Evolutionary conservation across 2,797 vertebrate genomes (phyloP).

Genomic region (Avahi laniger): DNA sequence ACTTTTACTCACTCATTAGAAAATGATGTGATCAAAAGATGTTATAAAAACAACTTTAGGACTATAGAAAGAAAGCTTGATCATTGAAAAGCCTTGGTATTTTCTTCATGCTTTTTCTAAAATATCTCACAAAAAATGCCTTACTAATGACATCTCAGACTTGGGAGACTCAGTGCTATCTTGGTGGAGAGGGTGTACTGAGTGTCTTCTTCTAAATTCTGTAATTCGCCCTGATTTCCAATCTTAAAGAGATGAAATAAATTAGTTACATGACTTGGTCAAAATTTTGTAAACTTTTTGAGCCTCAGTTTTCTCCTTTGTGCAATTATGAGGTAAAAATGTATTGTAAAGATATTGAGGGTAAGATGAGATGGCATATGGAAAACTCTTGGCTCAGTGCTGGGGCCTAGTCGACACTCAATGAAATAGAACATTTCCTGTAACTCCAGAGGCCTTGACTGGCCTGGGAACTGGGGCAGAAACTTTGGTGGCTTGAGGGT

Average conservation of each 20-base stretch:
- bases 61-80: background rate
- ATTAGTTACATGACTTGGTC: background rate
- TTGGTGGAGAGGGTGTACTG: background rate
- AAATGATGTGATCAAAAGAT: slow-evolving; percentile 12
- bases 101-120: background rate
- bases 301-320: background rate
- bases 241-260: background rate
- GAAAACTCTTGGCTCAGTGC: background rate
- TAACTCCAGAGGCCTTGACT: background rate
- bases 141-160: background rate
- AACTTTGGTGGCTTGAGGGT: background rate
- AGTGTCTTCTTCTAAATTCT: background rate
- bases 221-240: background rate
- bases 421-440: background rate
- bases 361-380: background rate
- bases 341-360: background rate
- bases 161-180: background rate
- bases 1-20: background rate
- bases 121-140: background rate
- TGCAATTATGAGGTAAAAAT: background rate
- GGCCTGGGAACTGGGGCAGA: slow-evolving; percentile 26
- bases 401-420: background rate
- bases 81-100: background rate
- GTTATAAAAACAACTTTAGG: background rate
- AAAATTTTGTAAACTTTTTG: slow-evolving; percentile 8